Percentiles rank a stretch among this genome's conserved stretches.
These are phyloP conservation scores for Pristis pectinata DNA, from an alignment of 2,797 vertebrate genomes.

Conservation along the genomic window DNA sequence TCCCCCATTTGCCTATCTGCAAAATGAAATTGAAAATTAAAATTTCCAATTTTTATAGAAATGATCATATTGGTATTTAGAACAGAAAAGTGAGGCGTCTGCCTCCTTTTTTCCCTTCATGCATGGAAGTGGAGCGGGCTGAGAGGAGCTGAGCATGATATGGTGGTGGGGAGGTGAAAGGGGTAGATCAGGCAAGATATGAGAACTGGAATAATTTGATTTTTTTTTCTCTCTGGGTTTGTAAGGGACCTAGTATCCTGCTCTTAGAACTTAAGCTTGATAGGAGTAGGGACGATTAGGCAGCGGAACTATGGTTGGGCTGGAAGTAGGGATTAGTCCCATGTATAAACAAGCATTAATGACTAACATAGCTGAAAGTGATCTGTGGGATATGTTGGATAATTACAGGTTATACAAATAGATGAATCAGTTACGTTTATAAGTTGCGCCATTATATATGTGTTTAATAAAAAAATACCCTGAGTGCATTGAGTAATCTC, in stretches of 20 bases:
- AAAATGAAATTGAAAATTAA: neutral
- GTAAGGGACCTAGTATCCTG: neutral
- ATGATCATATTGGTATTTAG: neutral
- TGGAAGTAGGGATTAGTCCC: neutral
- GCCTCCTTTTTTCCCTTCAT: neutral
- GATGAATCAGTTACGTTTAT: neutral
- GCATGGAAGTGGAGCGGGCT: neutral
- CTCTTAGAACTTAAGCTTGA: neutral
- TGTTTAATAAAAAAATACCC: neutral
- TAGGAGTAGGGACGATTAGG: neutral
- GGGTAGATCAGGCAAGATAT: neutral
- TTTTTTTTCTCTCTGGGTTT: neutral
- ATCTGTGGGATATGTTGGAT: neutral
- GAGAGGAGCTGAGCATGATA: neutral
- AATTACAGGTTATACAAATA: neutral
- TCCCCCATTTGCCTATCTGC: neutral
- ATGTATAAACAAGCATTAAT: neutral
- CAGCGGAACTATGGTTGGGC: neutral
- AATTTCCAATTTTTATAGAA: neutral
- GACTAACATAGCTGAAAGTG: neutral
- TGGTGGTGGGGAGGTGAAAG: too few species aligned
- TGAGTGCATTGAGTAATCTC: neutral
- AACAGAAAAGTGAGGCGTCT: neutral
- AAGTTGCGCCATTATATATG: neutral
- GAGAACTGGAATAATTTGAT: neutral